Percentiles rank a stretch among this genome's conserved stretches.
Evolutionary conservation across 1,140 invertebrate genomes (phyloP).

Genomic region (Lepidurus packardi): DNA sequence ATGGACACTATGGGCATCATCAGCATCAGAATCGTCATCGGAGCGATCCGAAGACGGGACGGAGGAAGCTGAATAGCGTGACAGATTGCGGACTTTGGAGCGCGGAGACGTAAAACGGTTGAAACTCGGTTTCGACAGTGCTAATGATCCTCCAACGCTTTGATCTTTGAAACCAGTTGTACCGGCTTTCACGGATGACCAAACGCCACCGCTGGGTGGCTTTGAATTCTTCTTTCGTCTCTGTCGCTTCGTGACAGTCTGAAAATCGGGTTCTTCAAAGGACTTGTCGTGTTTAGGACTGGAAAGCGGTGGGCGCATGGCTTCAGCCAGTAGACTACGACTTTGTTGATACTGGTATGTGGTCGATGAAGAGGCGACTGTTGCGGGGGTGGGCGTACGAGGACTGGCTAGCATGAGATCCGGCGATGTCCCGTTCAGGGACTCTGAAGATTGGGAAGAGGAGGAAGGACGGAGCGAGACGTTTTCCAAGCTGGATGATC

Average conservation of each 20-base stretch:
- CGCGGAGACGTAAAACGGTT: neutral
- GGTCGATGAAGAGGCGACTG: neutral
- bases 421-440: neutral
- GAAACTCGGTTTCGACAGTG: neutral
- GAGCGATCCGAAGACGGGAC: conserved; percentile 33
- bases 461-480: neutral
- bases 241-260: conserved; percentile 32
- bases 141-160: neutral
- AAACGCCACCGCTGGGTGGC: neutral
- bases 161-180: conserved; percentile 5
- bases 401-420: conserved; percentile 5
- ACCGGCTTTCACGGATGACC: neutral
- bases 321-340: neutral
- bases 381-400: neutral
- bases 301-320: neutral
- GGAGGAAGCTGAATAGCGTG: conserved; percentile 24
- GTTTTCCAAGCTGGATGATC: neutral
- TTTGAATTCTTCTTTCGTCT: conserved; percentile 30
- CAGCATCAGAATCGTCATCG: conserved; percentile 27
- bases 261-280: conserved; percentile 28
- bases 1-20: conserved; percentile 33
- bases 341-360: neutral
- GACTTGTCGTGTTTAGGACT: conserved; percentile 10
- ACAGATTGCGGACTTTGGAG: conserved; percentile 1
- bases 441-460: neutral